Evolutionary conservation across 2,888 invertebrate genomes (phyloP).

Genomic region (Phengaris arion): DNA sequence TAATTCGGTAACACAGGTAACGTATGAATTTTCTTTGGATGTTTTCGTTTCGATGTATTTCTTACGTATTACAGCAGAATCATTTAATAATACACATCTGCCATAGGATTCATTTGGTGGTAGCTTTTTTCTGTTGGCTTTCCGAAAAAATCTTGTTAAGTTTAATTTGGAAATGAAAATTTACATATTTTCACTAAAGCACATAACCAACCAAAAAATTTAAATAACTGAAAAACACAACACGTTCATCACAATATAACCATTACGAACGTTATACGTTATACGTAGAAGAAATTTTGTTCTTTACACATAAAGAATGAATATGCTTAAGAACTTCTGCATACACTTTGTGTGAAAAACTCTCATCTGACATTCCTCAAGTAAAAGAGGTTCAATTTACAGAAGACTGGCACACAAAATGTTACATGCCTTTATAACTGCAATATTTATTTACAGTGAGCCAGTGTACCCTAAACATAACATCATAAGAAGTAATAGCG

Average conservation of each 20-base stretch:
- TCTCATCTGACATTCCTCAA: constrained; percentile 5
- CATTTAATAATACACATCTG: no score
- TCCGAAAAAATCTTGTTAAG: no score
- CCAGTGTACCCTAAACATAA: no score
- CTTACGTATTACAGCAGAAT: no score
- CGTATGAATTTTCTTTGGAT: no score
- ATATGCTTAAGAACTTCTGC: constrained; percentile 8
- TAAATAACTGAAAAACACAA: background rate
- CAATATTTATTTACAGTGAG: no score
- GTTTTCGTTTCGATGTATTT: no score
- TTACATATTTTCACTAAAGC: background rate
- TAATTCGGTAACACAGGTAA: no score
- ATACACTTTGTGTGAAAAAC: background rate
- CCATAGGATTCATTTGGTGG: background rate
- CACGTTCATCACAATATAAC: background rate
- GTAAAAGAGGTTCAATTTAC: background rate
- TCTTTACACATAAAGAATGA: background rate
- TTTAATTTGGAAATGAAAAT: no score
- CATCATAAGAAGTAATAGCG: no score
- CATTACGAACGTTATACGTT: background rate
- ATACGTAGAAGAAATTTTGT: background rate
- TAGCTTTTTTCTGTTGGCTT: no score
- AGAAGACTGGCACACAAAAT: background rate
- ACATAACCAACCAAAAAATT: background rate
- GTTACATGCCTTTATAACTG: background rate